Percentiles rank a stretch among this genome's conserved stretches.
Conservation (phyloP, 2,113 vertebrate genomes). For the Chascanopsetta lugubris region DNA sequence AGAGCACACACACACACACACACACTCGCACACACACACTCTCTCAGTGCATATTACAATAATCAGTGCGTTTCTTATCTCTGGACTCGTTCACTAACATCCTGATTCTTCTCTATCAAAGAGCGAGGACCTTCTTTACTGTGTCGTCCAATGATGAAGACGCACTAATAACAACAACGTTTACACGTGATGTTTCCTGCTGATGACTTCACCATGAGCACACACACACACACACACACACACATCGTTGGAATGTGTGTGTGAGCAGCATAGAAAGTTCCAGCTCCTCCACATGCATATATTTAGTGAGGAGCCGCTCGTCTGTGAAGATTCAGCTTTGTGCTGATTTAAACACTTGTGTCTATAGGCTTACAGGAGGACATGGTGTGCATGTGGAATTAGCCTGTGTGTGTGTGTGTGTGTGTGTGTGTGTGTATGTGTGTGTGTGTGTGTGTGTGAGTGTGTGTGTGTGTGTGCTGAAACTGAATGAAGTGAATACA, state of each 20-base stretch:
- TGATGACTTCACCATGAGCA: constrained; percentile 15
- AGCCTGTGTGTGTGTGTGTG: background rate
- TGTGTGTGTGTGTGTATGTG: background rate
- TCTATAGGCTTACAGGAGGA: background rate
- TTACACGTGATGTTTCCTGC: constrained; percentile 3
- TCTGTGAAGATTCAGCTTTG: background rate
- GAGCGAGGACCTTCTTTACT: background rate
- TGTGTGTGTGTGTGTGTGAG: background rate
- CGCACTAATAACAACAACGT: constrained; percentile 25
- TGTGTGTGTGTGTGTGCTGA: background rate
- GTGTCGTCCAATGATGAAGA: constrained; percentile 8
- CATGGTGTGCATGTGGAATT: constrained; percentile 14
- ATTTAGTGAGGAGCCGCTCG: background rate
- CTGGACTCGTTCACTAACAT: constrained; percentile 40
- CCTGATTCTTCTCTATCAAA: constrained; percentile 27
- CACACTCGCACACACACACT: constrained; percentile 11
- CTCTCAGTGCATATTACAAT: constrained; percentile 37
- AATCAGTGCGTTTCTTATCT: constrained; percentile 42
- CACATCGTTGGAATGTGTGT: constrained; percentile 8
- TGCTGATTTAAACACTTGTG: background rate
- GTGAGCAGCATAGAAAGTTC: constrained; percentile 17
- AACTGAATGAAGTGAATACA: background rate
- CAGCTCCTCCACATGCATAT: background rate
- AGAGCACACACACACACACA: constrained; percentile 22
- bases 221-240: background rate